A percentile compares a stretch with the other conserved stretches of the same genome.
Evolutionary conservation across 2,797 vertebrate genomes (phyloP).

Genomic region (Bucorvus abyssinicus): DNA sequence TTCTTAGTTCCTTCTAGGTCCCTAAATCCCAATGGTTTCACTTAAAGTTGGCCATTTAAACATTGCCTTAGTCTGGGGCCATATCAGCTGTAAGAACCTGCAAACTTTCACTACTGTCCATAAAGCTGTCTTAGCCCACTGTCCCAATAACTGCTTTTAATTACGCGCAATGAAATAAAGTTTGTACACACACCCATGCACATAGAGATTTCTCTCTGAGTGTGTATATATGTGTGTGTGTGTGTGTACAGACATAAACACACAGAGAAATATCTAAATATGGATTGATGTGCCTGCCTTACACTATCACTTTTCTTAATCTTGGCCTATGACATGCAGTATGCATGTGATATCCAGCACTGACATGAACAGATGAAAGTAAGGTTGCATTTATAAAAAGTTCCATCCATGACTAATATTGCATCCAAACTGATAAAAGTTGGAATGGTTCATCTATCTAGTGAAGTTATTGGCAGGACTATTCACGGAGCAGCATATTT

Average conservation of each 20-base stretch:
- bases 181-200: background rate
- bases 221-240: fast-evolving
- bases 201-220: background rate
- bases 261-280: background rate
- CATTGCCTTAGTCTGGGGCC: background rate
- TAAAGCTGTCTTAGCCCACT: background rate
- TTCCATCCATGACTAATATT: background rate
- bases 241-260: background rate
- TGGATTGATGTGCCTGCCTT: background rate
- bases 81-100: background rate
- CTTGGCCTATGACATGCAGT: background rate
- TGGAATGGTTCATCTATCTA: background rate
- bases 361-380: background rate
- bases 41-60: background rate
- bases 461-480: background rate
- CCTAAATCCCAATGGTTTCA: background rate
- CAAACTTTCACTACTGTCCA: background rate
- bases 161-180: background rate
- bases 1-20: background rate
- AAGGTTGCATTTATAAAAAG: background rate
- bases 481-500: background rate
- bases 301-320: background rate
- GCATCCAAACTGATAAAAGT: background rate
- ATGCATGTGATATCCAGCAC: background rate
- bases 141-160: background rate